Evolutionary conservation across 1,140 invertebrate species (phyloP).

Genomic region (Brachystomella parvula): DNA sequence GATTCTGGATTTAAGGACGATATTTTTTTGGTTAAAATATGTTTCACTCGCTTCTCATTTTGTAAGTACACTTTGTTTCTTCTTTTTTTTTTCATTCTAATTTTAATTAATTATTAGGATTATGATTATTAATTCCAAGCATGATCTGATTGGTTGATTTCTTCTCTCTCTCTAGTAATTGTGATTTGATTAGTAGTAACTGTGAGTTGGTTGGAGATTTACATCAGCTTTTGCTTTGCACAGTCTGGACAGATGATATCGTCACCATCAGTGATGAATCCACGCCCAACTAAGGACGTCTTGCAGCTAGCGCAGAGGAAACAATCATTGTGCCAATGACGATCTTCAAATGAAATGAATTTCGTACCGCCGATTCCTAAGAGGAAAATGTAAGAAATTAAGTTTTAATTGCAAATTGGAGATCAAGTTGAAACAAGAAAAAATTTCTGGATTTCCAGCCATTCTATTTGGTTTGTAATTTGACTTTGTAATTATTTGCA

Average conservation of each 20-base stretch:
- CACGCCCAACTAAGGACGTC: constrained; percentile 88
- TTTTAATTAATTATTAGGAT: too few relatives aligned
- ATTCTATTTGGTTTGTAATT: not conserved
- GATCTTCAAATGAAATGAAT: constrained; percentile 98
- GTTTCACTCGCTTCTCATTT: too few relatives aligned
- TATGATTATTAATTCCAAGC: too few relatives aligned
- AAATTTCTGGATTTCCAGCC: not conserved
- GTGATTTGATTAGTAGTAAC: too few relatives aligned
- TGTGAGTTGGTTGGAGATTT: constrained; percentile 45
- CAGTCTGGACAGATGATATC: constrained; percentile 99
- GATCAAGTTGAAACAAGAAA: too few relatives aligned
- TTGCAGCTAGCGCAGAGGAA: constrained; percentile 96
- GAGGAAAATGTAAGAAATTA: constrained; percentile 31
- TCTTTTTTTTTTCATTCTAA: too few relatives aligned
- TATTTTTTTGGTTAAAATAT: too few relatives aligned
- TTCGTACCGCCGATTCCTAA: constrained; percentile 94
- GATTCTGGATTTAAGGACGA: too few relatives aligned
- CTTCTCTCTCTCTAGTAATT: too few relatives aligned
- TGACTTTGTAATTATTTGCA: not conserved
- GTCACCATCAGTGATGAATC: constrained; percentile 94
- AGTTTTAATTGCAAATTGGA: constrained; percentile 10
- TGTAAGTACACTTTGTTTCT: too few relatives aligned
- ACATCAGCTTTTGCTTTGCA: constrained; percentile 90
- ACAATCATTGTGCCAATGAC: constrained; percentile 99
- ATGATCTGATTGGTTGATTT: too few relatives aligned